phyloP scores from a whole-genome alignment of 2,888 invertebrate species.

The Mesorhabditis sp. region DNA sequence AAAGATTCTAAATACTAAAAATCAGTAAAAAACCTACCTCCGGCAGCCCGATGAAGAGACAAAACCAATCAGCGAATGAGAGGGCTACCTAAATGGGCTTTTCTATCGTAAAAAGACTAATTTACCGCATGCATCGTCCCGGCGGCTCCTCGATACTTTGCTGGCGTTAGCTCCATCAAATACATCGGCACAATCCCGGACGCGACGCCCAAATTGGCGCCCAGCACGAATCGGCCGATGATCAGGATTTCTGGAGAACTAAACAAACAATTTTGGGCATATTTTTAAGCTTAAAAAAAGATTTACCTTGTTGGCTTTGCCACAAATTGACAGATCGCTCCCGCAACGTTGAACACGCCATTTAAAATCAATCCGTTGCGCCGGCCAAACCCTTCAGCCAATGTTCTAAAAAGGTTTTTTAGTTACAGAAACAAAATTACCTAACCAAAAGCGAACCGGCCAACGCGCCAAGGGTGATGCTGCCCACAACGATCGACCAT shows the following conservation, averaged over 20 bases:
- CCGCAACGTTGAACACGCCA: constrained; percentile 56
- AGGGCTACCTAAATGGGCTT: constrained; percentile 55
- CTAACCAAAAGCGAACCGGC: constrained; percentile 57
- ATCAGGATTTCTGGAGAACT: constrained; percentile 60
- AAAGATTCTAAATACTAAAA: neutral
- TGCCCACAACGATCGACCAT: constrained; percentile 60
- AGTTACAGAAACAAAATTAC: constrained; percentile 16
- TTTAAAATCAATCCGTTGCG: constrained; percentile 53
- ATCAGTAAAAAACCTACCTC: constrained; percentile 25
- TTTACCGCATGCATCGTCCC: constrained; percentile 59
- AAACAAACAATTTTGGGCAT: constrained; percentile 9
- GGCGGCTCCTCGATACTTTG: constrained; percentile 59
- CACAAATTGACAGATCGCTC: constrained; percentile 58
- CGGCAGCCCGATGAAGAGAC: constrained; percentile 61
- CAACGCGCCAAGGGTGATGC: constrained; percentile 53
- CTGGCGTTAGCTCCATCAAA: constrained; percentile 61
- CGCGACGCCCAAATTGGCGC: constrained; percentile 60
- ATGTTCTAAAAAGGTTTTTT: constrained; percentile 31
- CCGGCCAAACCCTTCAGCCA: constrained; percentile 60
- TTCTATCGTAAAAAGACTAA: neutral
- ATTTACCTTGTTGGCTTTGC: constrained; percentile 51
- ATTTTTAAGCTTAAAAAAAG: constrained; percentile 7
- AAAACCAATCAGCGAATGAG: constrained; percentile 60
- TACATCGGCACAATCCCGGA: constrained; percentile 61
- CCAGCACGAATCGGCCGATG: constrained; percentile 59